Evolutionary conservation across 2,113 vertebrate species (phyloP), one percentile per base, ranked within the genome.

Genomic region (Psilopsiagon aurifrons): DNA sequence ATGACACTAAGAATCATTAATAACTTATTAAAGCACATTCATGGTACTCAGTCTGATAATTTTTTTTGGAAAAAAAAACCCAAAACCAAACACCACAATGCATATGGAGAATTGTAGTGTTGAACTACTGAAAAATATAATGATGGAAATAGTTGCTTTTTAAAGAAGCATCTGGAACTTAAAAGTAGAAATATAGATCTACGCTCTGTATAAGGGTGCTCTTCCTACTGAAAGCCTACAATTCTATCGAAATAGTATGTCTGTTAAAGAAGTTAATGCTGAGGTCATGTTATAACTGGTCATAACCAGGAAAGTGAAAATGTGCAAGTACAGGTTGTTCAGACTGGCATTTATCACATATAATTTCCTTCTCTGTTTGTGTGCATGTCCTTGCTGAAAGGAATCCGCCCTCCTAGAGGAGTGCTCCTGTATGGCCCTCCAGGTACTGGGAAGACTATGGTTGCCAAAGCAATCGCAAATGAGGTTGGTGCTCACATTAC

Each of bases 391-490:
- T 68, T 75, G 70, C 78, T 92, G 83, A 1, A 95, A 99, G 99
- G 99, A 63, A 99, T 99, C 95, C 95, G 98, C 11, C 98, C 99
- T 55, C 99, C 99, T 20, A 95, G 99, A 93, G 99, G 99, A 44
- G 98, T 99, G 23, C 97, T 99, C 5, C 96, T 99, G 5, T 99
- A 99, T 15, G 99, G 99, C 4, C 99, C 99, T 24, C 99, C 99
- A 0, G 99, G 99, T 37, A 99, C 99, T 3, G 99, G 99, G 37
- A 99, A 99, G 96, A 99, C 99, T 4, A 98, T 99, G 98, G 99
- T 99, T 89, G 99, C 99, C 84, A 98, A 98, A 96, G 99, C 99
- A 79, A 95, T 99, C 29, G 99, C 99, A 88, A 99, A 98, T 70
- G 99, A 99, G 97, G 97, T 99, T 16, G 98, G 99, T 28, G 99